Percentiles rank a stretch among this genome's conserved stretches.
These are phyloP conservation scores for Echinometra lucunter DNA, from an alignment of 53 echinoderm and acorn worm species.

Conservation along the genomic window DNA sequence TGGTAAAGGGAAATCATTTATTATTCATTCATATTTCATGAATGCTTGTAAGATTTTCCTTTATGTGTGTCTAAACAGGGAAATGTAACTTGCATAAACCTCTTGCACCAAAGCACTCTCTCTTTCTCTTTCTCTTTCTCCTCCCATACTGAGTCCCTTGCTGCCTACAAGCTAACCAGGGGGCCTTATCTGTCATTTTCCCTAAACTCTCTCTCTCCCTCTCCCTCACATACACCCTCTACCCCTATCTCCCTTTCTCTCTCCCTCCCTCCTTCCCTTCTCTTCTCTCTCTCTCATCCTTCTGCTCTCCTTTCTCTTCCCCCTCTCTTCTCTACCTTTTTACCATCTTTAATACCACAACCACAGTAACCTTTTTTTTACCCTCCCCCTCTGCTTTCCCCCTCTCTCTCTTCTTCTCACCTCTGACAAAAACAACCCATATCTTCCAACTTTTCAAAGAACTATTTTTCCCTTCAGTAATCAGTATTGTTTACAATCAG, in stretches of 20 bases:
- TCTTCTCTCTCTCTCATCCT: not conserved
- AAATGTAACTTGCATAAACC: too few relatives aligned
- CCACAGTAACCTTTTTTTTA: not conserved
- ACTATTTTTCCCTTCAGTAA: not conserved
- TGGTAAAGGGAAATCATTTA: too few relatives aligned
- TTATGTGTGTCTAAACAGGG: too few relatives aligned
- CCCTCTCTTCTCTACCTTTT: not conserved
- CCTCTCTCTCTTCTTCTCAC: not conserved
- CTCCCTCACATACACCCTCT: not conserved
- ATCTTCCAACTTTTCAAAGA: not conserved
- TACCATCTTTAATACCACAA: too few relatives aligned
- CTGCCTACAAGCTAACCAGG: too few relatives aligned
- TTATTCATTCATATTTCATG: too few relatives aligned
- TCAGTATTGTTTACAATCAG: slow-evolving; percentile 39
- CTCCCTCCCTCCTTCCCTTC: not conserved
- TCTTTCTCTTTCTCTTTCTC: too few relatives aligned
- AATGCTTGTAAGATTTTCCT: too few relatives aligned
- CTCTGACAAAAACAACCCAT: not conserved
- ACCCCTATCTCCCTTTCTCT: not conserved
- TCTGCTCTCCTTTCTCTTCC: not conserved
- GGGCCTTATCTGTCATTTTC: too few relatives aligned
- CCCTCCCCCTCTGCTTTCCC: not conserved
- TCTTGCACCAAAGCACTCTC: too few relatives aligned
- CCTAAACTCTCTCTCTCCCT: not conserved
- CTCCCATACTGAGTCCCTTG: too few relatives aligned